Base-by-base conservation (phyloP, 2,888 invertebrate species). In the Nemoura dubitans region DNA sequence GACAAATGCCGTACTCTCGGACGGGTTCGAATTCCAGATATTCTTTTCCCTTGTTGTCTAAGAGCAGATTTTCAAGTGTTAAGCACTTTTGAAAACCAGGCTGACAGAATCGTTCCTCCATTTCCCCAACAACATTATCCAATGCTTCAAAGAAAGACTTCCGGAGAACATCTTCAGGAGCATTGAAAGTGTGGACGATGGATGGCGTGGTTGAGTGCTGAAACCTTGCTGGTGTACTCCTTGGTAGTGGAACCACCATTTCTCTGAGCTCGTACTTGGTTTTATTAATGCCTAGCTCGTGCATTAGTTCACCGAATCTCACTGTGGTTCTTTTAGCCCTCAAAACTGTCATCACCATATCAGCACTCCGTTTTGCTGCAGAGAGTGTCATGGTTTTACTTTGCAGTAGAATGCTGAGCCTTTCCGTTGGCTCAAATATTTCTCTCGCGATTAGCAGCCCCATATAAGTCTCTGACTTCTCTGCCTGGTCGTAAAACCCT, bases 361-460 rank as follows among this genome's bases (percentile, higher is more conserved):
- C 26, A 81, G 82, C 81, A 29, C 28, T 81, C 42, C 16, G 42
- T 81, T 82, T 5, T 81, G 43, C 76, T 82, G 81, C 81, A 81
- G 86, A 86, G 14, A 43, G 27, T 26, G 81, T 86, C 59, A 82
- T 86, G 28, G 81, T 86, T 59, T 82, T 36, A 42, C 26, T 59
- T 43, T 86, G 86, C 25, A 81, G 76, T 28, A 28, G 29, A 25
- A 43, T 86, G 42, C 78, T 86, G 29, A 87, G 59, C 84, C 25
- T 76, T 42, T 85, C 85, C 25, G 84, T 29, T 29, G 85, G 80
- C 26, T 78, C 85, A 76, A 87, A 76, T 27, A 85, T 77, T 36
- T 83, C 36, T 77, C 77, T 83, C 5, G 29, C 76, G 36, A 87
- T 86, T 76, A 86, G 1, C 36, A 86, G 43, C 27, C 86, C 83